Evolutionary conservation across 2,113 vertebrate genomes (phyloP).

Genomic region (Ciconia maguari): DNA sequence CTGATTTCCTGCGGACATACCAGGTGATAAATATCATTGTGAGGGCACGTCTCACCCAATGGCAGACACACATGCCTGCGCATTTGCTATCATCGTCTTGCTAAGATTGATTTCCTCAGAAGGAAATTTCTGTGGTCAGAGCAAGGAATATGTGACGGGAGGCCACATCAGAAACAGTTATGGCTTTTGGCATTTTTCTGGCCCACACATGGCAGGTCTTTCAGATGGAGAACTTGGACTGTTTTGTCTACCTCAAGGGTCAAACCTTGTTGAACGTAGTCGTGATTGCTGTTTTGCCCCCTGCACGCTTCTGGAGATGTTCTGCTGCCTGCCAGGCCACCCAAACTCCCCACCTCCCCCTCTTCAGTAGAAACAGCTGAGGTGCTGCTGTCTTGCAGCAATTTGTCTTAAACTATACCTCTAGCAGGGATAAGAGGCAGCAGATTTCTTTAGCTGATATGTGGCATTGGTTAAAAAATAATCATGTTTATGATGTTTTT

Average conservation of each 20-base stretch:
- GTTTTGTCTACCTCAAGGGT: not conserved
- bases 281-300: not conserved
- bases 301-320: not conserved
- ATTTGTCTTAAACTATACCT: not conserved
- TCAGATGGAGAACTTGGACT: not conserved
- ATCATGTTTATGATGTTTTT: not conserved
- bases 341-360: not conserved
- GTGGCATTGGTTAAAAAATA: not conserved
- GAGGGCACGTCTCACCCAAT: not conserved
- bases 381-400: not conserved
- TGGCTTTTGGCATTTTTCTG: not conserved
- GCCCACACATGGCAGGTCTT: not conserved
- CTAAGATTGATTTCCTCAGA: not conserved
- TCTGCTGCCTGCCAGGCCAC: not conserved
- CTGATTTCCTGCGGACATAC: not conserved
- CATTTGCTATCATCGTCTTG: not conserved
- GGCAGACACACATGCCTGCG: not conserved
- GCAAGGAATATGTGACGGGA: not conserved
- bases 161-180: not conserved
- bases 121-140: not conserved
- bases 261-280: not conserved
- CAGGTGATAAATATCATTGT: not conserved
- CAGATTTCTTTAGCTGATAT: not conserved
- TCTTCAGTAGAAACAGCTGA: not conserved
- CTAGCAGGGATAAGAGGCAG: not conserved